phyloP scores from a whole-genome alignment of 2,797 vertebrate species.

The Graptemys geographica region DNA sequence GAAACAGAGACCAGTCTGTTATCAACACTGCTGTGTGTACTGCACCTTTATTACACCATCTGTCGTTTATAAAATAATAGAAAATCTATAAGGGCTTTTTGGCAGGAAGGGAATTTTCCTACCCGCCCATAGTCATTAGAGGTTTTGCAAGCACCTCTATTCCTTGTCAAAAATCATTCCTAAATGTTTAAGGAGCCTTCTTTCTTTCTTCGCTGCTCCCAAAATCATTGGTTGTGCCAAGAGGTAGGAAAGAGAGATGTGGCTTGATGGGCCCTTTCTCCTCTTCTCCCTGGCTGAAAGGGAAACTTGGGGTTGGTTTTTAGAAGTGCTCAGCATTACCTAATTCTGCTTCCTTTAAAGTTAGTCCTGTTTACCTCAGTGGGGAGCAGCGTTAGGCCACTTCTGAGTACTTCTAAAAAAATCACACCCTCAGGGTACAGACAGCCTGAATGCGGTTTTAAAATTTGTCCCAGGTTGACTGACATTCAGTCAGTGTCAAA shows the following conservation, averaged over 20 bases:
- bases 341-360: background rate
- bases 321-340: background rate
- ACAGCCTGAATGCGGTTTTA: background rate
- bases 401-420: background rate
- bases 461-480: accelerated
- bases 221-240: background rate
- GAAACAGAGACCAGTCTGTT: background rate
- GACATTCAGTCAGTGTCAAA: background rate
- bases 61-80: background rate
- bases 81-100: background rate
- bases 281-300: background rate
- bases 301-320: background rate
- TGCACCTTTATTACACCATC: background rate
- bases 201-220: background rate
- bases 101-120: background rate
- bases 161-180: background rate
- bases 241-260: background rate
- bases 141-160: too few relatives aligned
- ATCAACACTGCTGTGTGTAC: background rate
- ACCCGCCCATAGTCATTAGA: background rate
- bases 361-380: background rate
- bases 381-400: background rate
- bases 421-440: background rate
- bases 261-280: background rate
- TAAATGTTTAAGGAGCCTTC: background rate